Percentiles rank a stretch among this genome's conserved stretches.
These are phyloP conservation scores for Drosophila macrospina DNA, from an alignment of 2,888 invertebrate genomes.

Conservation along the genomic window DNA sequence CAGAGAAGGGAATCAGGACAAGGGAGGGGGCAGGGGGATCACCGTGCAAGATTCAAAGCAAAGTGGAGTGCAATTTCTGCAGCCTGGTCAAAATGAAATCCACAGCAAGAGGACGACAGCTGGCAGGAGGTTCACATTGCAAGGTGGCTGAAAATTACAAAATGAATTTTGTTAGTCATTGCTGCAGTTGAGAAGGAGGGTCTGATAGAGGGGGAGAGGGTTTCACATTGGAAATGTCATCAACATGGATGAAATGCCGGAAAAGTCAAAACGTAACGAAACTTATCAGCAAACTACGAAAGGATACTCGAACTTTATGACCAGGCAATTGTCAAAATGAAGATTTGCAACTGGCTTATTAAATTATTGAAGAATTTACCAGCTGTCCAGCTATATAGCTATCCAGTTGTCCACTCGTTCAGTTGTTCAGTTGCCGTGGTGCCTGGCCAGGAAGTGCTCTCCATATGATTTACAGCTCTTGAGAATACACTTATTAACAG, in stretches of 20 bases:
- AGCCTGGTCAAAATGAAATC: conserved; percentile 75
- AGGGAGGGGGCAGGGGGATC: not conserved
- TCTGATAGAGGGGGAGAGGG: not conserved
- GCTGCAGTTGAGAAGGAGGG: conserved; percentile 5
- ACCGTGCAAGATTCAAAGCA: conserved; percentile 55
- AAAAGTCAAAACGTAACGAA: conserved; percentile 82
- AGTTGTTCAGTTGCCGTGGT: not conserved
- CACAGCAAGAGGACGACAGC: conserved; percentile 61
- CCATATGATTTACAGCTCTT: conserved; percentile 70
- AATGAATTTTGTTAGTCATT: conserved; percentile 76
- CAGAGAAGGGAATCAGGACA: not conserved
- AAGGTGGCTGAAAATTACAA: conserved; percentile 75
- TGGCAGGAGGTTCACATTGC: conserved; percentile 54
- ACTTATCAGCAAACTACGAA: conserved; percentile 81
- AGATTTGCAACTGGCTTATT: conserved; percentile 41
- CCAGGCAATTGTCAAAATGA: conserved; percentile 18
- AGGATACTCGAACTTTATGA: conserved; percentile 58
- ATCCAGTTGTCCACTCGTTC: not conserved
- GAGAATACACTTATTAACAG: conserved; percentile 76
- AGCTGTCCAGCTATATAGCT: conserved; percentile 10
- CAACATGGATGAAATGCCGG: conserved; percentile 82
- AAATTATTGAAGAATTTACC: conserved; percentile 21
- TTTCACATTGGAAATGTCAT: conserved; percentile 78
- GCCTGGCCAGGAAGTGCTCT: conserved; percentile 50
- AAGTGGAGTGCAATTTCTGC: conserved; percentile 76